Conservation (phyloP, 2,113 vertebrate genomes). For the Macquaria ambigua region DNA sequence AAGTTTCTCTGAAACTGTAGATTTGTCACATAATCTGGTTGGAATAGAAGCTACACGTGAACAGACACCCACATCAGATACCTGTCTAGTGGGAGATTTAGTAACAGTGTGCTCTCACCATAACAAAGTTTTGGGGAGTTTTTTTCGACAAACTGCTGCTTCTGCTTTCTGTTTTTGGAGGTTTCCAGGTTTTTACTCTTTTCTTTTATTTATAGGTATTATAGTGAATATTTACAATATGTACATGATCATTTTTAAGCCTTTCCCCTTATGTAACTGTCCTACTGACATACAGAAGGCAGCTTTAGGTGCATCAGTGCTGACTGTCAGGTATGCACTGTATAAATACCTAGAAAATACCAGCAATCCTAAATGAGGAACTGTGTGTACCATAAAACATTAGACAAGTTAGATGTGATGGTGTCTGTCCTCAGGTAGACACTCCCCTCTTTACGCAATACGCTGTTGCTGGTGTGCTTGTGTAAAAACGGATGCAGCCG, state of each 20-base stretch:
- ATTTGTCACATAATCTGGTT: neutral
- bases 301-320: neutral
- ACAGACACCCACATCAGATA: conserved; percentile 23
- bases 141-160: neutral
- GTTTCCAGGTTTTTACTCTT: neutral
- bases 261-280: neutral
- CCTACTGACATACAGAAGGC: neutral
- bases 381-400: neutral
- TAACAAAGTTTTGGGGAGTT: neutral
- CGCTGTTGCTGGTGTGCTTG: neutral
- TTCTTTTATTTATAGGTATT: neutral
- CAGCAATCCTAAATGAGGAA: neutral
- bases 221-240: neutral
- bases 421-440: neutral
- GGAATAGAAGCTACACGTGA: conserved; percentile 14
- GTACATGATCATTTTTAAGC: neutral
- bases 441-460: neutral
- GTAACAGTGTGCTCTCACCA: too few species aligned
- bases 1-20: neutral
- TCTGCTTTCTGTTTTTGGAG: neutral
- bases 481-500: neutral
- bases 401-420: neutral
- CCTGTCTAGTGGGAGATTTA: neutral
- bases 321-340: neutral
- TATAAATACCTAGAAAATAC: neutral